These are phyloP conservation scores for Sebastes matsubarae DNA, from an alignment of 2,797 vertebrate genomes.

Conservation along the genomic window DNA sequence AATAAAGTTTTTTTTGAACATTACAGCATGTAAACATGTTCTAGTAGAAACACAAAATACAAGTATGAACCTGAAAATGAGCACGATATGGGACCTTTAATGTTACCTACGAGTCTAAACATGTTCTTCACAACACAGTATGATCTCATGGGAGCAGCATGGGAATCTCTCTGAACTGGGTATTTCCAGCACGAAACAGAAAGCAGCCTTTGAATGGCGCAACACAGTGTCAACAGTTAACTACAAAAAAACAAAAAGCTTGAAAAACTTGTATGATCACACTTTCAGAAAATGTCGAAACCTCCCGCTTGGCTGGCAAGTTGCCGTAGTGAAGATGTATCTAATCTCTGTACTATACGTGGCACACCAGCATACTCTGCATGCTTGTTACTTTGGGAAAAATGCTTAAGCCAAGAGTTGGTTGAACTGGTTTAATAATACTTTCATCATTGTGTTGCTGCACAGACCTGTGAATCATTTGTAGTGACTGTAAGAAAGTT, in stretches of 20 bases:
- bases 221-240: background rate
- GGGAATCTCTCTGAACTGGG: background rate
- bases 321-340: background rate
- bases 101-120: background rate
- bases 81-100: background rate
- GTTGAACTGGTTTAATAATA: background rate
- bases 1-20: too few species aligned
- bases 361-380: rapidly evolving
- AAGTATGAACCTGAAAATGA: too few species aligned
- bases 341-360: background rate
- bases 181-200: slow-evolving; percentile 20
- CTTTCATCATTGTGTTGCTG: background rate
- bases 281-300: background rate
- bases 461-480: background rate
- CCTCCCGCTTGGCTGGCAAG: background rate
- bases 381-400: background rate
- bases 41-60: too few species aligned
- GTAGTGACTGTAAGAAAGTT: background rate
- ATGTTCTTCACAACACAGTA: background rate
- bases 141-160: background rate
- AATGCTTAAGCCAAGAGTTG: background rate
- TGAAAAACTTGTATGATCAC: slow-evolving; percentile 52
- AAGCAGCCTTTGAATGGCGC: background rate
- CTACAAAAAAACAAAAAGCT: background rate
- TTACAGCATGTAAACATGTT: too few species aligned